Percentiles rank a stretch among this genome's conserved stretches.
Conservation (phyloP, 92 coral and sea anemone genomes). For the Ricordea florida region DNA sequence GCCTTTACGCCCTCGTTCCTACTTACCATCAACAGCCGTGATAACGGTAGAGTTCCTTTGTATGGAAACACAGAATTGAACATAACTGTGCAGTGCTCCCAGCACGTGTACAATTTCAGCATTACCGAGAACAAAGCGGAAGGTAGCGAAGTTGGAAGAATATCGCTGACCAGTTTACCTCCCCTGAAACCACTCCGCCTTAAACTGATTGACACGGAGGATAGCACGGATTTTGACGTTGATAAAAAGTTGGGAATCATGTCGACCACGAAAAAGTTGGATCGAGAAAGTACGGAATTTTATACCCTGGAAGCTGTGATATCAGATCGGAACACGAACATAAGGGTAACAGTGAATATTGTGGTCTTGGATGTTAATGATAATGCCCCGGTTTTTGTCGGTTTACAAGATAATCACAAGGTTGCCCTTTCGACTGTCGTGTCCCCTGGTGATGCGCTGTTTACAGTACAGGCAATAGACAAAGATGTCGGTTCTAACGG, state of each 20-base stretch:
- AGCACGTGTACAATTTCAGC: constrained; percentile 56
- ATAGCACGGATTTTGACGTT: constrained; percentile 47
- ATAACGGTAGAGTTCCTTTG: constrained; percentile 69
- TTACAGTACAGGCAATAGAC: constrained; percentile 66
- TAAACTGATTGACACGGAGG: constrained; percentile 11
- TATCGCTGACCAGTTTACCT: constrained; percentile 46
- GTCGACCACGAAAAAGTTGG: constrained; percentile 61
- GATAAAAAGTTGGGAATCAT: constrained; percentile 67
- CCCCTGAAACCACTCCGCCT: constrained; percentile 62
- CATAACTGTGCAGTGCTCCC: constrained; percentile 66
- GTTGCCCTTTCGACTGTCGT: constrained; percentile 64
- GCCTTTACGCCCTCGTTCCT: constrained; percentile 69
- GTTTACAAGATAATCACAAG: constrained; percentile 47
- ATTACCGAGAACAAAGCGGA: constrained; percentile 67
- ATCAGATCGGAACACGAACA: constrained; percentile 59
- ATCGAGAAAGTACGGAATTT: constrained; percentile 69
- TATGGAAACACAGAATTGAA: constrained; percentile 67
- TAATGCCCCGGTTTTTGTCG: constrained; percentile 79
- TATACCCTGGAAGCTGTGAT: constrained; percentile 56
- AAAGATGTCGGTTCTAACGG: constrained; percentile 79
- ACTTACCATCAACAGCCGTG: constrained; percentile 73
- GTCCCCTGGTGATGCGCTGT: constrained; percentile 64
- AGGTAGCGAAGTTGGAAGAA: constrained; percentile 66
- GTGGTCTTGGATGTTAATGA: constrained; percentile 71
- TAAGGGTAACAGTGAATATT: constrained; percentile 37